Evolutionary conservation across 2,797 vertebrate genomes (phyloP).

Genomic region (Platalea minor): DNA sequence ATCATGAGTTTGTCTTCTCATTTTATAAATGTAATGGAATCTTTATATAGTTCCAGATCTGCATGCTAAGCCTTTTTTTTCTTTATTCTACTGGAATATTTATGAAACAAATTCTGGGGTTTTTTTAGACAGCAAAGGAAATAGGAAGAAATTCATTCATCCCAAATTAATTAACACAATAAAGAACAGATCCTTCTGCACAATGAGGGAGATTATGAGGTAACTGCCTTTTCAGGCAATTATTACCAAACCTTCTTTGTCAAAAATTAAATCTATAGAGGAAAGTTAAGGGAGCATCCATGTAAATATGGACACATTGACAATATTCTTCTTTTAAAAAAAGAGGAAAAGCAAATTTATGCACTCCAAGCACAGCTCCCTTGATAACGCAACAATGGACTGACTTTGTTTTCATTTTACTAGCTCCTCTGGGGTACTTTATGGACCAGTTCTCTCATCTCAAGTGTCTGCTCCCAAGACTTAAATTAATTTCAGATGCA

Average conservation of each 20-base stretch:
- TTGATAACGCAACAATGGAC: conserved; percentile 42
- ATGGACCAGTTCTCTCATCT: conserved; percentile 70
- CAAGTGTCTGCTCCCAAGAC: conserved; percentile 70
- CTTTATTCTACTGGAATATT: background rate
- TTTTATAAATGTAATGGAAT: conserved; percentile 36
- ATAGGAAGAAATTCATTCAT: conserved; percentile 1
- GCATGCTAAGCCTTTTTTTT: background rate
- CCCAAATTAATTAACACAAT: conserved; percentile 41
- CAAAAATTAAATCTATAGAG: conserved; percentile 34
- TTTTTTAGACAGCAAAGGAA: background rate
- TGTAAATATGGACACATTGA: conserved; percentile 47
- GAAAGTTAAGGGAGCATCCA: conserved; percentile 16
- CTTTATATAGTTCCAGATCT: background rate
- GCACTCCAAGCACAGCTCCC: conserved; percentile 11
- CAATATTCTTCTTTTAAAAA: conserved; percentile 9
- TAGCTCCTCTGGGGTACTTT: conserved; percentile 66
- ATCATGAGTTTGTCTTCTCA: conserved; percentile 2
- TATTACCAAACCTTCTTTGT: conserved; percentile 36
- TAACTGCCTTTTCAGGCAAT: background rate
- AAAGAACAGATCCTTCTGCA: background rate
- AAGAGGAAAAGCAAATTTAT: conserved; percentile 44
- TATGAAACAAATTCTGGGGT: background rate
- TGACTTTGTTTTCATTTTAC: conserved; percentile 68
- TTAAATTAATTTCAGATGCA: conserved; percentile 77
- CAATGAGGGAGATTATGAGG: background rate